Conservation (phyloP, 2,113 vertebrate species). For the Eulemur rufifrons region DNA sequence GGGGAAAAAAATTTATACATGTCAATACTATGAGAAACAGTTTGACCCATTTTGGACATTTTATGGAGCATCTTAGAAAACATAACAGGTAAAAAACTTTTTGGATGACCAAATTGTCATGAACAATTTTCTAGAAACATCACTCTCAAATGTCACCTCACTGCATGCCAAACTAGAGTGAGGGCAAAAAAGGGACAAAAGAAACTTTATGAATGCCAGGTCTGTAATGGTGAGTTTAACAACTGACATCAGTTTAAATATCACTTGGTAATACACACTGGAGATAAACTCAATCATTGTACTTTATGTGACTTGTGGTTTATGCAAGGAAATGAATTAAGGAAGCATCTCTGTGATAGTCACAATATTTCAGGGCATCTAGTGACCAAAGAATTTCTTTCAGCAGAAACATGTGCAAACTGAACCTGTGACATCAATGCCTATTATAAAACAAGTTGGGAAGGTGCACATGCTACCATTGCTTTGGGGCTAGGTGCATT, state of each 20-base stretch:
- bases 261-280: slow-evolving; percentile 85
- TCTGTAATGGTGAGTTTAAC: too few species aligned
- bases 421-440: slow-evolving; percentile 85
- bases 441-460: slow-evolving; percentile 89
- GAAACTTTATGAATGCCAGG: too few species aligned
- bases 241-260: too few species aligned
- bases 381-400: slow-evolving; percentile 85
- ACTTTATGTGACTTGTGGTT: slow-evolving; percentile 97
- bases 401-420: slow-evolving; percentile 84
- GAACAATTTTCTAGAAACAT: too few species aligned
- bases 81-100: slow-evolving; percentile 43
- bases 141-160: too few species aligned
- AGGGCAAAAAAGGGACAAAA: too few species aligned
- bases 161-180: too few species aligned
- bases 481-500: slow-evolving; percentile 90
- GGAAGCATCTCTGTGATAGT: slow-evolving; percentile 87
- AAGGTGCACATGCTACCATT: slow-evolving; percentile 92
- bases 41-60: slow-evolving; percentile 97
- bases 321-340: slow-evolving; percentile 92
- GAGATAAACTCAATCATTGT: slow-evolving; percentile 96
- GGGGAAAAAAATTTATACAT: slow-evolving; percentile 94
- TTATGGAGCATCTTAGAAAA: slow-evolving; percentile 91
- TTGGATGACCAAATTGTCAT: too few species aligned
- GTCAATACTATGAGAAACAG: slow-evolving; percentile 95
- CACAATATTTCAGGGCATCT: slow-evolving; percentile 86